Conservation (phyloP, 1,140 invertebrate genomes). For the Drosophila mayri region DNA sequence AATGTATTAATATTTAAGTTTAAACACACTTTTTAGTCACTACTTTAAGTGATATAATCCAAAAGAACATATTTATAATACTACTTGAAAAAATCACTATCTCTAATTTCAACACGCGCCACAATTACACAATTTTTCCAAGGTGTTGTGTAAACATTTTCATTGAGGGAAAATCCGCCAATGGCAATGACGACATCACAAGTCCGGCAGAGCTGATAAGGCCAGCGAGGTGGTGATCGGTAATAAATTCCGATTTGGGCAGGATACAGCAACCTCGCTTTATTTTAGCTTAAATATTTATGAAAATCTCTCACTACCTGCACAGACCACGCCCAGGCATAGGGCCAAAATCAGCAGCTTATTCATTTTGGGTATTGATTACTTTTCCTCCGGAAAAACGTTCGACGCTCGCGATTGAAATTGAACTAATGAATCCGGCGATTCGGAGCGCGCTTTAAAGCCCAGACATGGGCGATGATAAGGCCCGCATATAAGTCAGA, state of each 20-base stretch:
- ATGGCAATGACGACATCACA: constrained; percentile 7
- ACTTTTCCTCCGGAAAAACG: constrained; percentile 44
- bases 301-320: constrained; percentile 65
- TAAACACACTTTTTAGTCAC: neutral
- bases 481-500: constrained; percentile 41
- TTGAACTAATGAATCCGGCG: constrained; percentile 65
- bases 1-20: constrained; percentile 11
- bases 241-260: neutral
- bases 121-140: constrained; percentile 56
- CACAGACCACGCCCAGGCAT: constrained; percentile 71
- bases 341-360: constrained; percentile 70
- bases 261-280: neutral
- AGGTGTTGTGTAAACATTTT: constrained; percentile 59
- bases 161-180: constrained; percentile 45
- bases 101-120: constrained; percentile 26
- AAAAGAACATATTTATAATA: neutral
- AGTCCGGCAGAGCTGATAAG: constrained; percentile 1
- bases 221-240: neutral
- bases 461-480: constrained; percentile 35
- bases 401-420: constrained; percentile 57
- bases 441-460: constrained; percentile 59
- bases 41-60: neutral
- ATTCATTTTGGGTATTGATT: constrained; percentile 65
- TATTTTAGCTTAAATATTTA: constrained; percentile 3
- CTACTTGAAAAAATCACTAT: neutral